phyloP scores from a whole-genome alignment of 2,797 vertebrate genomes.

The Pseudochaenichthys georgianus region DNA sequence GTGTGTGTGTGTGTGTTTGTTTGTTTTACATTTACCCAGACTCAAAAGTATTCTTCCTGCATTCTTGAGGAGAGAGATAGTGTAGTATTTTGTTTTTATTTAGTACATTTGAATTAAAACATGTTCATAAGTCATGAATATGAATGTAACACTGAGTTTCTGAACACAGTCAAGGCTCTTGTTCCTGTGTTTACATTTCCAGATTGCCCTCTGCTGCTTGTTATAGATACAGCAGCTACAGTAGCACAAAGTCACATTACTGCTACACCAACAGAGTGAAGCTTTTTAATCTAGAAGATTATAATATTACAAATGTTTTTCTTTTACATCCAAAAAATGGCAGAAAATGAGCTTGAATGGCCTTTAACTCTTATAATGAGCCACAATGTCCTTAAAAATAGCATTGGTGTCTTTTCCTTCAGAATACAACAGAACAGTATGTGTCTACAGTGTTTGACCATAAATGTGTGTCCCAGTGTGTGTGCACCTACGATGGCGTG shows the following conservation, averaged over 20 bases:
- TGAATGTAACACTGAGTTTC: too few relatives aligned
- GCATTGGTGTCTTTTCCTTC: background rate
- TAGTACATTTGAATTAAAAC: too few relatives aligned
- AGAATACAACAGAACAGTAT: background rate
- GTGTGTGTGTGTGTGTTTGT: too few relatives aligned
- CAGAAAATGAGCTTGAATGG: background rate
- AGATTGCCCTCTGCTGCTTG: slow-evolving; percentile 26
- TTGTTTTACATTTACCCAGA: background rate
- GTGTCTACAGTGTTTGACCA: background rate
- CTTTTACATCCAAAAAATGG: too few relatives aligned
- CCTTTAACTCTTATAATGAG: background rate
- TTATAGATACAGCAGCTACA: background rate
- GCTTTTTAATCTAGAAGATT: slow-evolving; percentile 9
- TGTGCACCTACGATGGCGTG: slow-evolving; percentile 26
- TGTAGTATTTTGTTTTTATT: too few relatives aligned
- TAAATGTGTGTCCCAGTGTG: background rate
- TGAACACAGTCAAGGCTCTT: background rate
- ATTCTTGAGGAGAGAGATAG: background rate
- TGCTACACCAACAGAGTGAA: background rate
- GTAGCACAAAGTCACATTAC: background rate
- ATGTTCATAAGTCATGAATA: too few relatives aligned
- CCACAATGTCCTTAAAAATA: background rate
- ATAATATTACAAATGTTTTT: background rate
- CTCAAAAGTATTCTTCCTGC: background rate
- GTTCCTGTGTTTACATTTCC: background rate